Evolutionary conservation across 2,113 vertebrate species (phyloP), one percentile per base, ranked within the genome.

Genomic region (Amblyopsis rosae): DNA sequence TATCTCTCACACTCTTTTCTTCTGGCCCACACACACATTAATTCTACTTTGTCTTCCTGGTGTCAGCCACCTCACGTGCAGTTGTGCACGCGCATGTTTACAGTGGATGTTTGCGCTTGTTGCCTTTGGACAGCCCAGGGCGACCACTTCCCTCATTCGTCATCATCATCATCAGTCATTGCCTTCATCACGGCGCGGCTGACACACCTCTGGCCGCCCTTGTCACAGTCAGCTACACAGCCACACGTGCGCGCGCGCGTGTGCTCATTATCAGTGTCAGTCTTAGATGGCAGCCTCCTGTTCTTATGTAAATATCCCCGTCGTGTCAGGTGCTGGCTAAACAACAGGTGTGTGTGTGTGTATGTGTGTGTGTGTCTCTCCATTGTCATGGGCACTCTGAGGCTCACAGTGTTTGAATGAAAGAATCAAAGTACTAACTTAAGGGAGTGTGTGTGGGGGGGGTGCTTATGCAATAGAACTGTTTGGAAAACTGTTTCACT

Each of bases 31-130:
- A 41, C 35, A 41, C 35, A 41, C 35, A 41, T 85, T 87, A 80
- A 88, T 88, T 86, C 69, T 70, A 13, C 7, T 9, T 71, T 79
- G 83, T 88, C 82, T 84, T 69, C 68, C 35, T 72, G 72, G 74
- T 82, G 83, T 89, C 26, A 26, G 35, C 35, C 35, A 65, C 63
- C 1, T 45, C 49, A 49, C 59, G 62, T 72, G 63, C 77, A 78
- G 69, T 65, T 53, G 48, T 45, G 62, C 69, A n/a, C 50, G 68
- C 49, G 17, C 17, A 5, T 56, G 54, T 56, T 9, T 56, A 64
- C 19, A 1, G 46, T n/a, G 10, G 41, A 45, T 12, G 17, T 16
- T 3, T 1, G n/a, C 8, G 6, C 50, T 11, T 57, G 59, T 67
- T 64, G 26, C 68, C 55, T 15, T 77, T 74, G 70, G 73, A 84